phyloP scores from a whole-genome alignment of 1,140 invertebrate genomes.

The Trachymyrmex septentrionalis region DNA sequence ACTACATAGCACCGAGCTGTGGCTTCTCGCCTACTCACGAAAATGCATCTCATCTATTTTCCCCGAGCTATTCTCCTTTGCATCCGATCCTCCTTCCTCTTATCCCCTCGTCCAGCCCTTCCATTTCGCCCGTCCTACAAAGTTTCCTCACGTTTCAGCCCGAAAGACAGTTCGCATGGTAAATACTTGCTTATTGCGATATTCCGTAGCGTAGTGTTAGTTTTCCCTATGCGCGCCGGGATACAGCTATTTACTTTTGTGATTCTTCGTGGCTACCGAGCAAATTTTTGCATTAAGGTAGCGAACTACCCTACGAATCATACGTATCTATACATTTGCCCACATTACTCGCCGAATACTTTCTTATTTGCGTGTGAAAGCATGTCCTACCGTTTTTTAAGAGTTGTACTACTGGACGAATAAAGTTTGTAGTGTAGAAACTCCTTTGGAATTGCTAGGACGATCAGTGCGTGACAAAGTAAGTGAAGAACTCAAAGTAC shows the following conservation, averaged over 20 bases:
- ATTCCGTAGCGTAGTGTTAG: constrained; percentile 42
- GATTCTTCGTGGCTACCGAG: constrained; percentile 43
- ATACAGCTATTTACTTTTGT: constrained; percentile 40
- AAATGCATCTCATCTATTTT: constrained; percentile 73
- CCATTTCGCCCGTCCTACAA: constrained; percentile 58
- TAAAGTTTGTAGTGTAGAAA: background rate
- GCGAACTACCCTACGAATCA: background rate
- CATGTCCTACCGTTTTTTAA: background rate
- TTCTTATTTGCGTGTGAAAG: background rate
- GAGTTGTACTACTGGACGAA: background rate
- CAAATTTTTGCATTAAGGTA: constrained; percentile 47
- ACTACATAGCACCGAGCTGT: background rate
- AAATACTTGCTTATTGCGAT: constrained; percentile 39
- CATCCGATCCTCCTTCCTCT: background rate
- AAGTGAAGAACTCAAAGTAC: background rate
- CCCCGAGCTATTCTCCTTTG: constrained; percentile 30
- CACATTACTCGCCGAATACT: background rate
- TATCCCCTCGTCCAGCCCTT: background rate
- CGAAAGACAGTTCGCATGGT: constrained; percentile 49
- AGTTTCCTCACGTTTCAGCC: constrained; percentile 69
- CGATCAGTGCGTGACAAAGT: no score
- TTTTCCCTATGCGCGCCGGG: constrained; percentile 13
- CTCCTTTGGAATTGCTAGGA: background rate
- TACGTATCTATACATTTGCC: constrained; percentile 2
- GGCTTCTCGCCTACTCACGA: constrained; percentile 44